Conservation (phyloP, 1,140 invertebrate species). For the Drosophila leontia region DNA sequence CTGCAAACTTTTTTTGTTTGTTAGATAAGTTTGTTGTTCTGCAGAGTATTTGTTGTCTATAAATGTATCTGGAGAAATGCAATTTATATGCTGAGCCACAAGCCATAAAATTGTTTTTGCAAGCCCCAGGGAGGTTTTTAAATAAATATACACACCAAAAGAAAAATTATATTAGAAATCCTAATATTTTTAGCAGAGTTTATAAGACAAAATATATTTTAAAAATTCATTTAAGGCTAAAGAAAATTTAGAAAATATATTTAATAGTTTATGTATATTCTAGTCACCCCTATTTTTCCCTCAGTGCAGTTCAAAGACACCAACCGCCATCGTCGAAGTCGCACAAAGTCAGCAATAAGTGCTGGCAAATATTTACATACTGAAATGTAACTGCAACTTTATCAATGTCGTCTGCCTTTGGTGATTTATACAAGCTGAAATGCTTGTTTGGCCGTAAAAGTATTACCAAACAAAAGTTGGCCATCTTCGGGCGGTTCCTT, state of each 20-base stretch:
- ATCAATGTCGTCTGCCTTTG: conserved; percentile 82
- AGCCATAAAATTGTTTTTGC: conserved; percentile 67
- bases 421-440: conserved; percentile 77
- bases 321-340: conserved; percentile 1
- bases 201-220: neutral
- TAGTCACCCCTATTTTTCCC: neutral
- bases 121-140: neutral
- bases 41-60: neutral
- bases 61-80: conserved; percentile 44
- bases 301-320: conserved; percentile 19
- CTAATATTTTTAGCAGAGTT: neutral
- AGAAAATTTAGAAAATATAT: neutral
- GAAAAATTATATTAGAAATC: neutral
- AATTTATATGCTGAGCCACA: conserved; percentile 63
- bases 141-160: neutral
- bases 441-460: conserved; percentile 69
- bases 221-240: neutral
- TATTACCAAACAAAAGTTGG: conserved; percentile 65
- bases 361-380: conserved; percentile 81
- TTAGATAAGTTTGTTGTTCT: neutral
- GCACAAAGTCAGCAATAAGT: conserved; percentile 69
- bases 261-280: neutral
- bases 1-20: conserved; percentile 45
- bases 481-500: conserved; percentile 14
- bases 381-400: conserved; percentile 82